These are phyloP conservation scores for Mimumesa dahlbomi DNA, from an alignment of 2,888 invertebrate genomes.

Conservation along the genomic window DNA sequence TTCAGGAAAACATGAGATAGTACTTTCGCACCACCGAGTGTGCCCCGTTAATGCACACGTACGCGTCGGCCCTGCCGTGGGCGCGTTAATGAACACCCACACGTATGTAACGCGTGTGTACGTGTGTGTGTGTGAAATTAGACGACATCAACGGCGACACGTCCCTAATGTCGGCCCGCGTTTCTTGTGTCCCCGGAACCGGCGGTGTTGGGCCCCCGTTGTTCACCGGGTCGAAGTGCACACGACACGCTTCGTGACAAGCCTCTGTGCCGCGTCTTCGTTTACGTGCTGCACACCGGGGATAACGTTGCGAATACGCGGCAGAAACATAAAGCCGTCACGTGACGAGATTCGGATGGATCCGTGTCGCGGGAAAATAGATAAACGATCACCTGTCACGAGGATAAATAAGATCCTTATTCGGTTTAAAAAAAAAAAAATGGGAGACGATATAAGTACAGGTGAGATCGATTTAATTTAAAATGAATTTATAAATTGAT, in stretches of 20 bases:
- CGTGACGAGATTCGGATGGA: conserved; percentile 12
- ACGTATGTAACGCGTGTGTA: conserved; percentile 15
- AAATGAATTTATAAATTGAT: too few relatives aligned
- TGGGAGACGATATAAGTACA: too few relatives aligned
- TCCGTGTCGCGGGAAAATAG: conserved; percentile 39
- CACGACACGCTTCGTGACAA: conserved; percentile 24
- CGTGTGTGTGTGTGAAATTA: conserved; percentile 41
- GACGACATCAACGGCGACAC: conserved; percentile 56
- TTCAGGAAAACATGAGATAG: conserved; percentile 32
- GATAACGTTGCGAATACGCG: conserved; percentile 23
- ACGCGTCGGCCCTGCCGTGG: conserved; percentile 7
- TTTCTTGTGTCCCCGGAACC: conserved; percentile 46
- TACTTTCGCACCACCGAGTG: conserved; percentile 17
- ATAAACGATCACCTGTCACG: conserved; percentile 20
- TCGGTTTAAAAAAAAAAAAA: too few relatives aligned
- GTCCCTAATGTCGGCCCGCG: conserved; percentile 50
- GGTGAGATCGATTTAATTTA: too few relatives aligned
- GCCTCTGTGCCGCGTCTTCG: conserved; percentile 19
- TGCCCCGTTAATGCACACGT: conserved; percentile 12
- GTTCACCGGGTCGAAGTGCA: conserved; percentile 46
- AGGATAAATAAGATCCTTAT: too few relatives aligned
- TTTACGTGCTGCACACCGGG: conserved; percentile 18
- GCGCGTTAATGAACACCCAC: conserved; percentile 45
- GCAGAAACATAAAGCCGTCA: conserved; percentile 16
- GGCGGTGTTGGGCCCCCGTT: conserved; percentile 31